A percentile compares a stretch with the other conserved stretches of the same genome.
Evolutionary conservation across 2,797 vertebrate species (phyloP).

Genomic region (Tragelaphus eurycerus): DNA sequence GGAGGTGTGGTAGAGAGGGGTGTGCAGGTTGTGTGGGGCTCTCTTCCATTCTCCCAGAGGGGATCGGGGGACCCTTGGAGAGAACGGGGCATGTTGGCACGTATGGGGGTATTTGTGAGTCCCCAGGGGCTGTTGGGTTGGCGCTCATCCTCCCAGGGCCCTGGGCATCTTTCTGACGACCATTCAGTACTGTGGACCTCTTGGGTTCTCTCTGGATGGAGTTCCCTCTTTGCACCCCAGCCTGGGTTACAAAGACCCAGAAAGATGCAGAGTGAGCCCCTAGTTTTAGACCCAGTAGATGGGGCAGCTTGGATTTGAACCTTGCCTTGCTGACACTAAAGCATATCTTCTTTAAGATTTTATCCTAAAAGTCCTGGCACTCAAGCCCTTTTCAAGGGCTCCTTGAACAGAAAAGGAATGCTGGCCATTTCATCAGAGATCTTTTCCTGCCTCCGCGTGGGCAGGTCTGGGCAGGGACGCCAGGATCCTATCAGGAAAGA

Average conservation of each 20-base stretch:
- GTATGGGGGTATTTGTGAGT: not conserved
- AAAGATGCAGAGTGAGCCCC: not conserved
- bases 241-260: not conserved
- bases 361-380: not conserved
- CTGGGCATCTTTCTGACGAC: not conserved
- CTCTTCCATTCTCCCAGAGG: not conserved
- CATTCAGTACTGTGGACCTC: not conserved
- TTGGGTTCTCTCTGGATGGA: not conserved
- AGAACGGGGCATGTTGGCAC: not conserved
- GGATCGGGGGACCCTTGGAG: not conserved
- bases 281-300: not conserved
- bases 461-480: not conserved
- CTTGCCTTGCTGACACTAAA: not conserved
- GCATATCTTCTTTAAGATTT: not conserved
- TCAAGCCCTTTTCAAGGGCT: not conserved
- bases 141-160: not conserved
- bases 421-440: not conserved
- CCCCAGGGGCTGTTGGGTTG: not conserved
- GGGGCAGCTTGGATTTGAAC: not conserved
- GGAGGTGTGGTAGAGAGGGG: not conserved
- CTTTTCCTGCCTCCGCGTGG: not conserved
- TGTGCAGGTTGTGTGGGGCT: not conserved
- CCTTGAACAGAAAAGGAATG: not conserved
- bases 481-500: not conserved
- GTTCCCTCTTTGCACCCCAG: not conserved